A percentile compares a stretch with the other conserved stretches of the same genome.
phyloP scores from a whole-genome alignment of 1,140 invertebrate species.

The Drosophila miranda region DNA sequence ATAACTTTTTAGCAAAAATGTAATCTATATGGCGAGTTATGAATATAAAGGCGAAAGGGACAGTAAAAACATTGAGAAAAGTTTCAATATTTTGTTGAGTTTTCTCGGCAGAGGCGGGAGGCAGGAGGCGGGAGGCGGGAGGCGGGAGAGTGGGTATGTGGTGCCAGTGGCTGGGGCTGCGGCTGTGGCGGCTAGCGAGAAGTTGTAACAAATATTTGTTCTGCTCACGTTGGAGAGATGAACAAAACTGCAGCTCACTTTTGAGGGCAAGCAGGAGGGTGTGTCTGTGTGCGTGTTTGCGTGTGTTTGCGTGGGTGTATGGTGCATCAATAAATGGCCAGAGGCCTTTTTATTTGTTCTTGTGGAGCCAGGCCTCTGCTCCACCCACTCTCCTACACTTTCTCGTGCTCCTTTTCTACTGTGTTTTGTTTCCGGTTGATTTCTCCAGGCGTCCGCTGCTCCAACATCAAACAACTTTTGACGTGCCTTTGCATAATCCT shows the following conservation, averaged over 20 bases:
- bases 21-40: conserved; percentile 39
- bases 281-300: neutral
- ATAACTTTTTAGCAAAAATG: conserved; percentile 57
- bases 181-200: conserved; percentile 18
- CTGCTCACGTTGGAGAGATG: conserved; percentile 51
- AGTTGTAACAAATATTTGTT: conserved; percentile 40
- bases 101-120: conserved; percentile 14
- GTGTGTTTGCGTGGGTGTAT: too few relatives aligned
- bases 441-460: conserved; percentile 43
- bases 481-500: conserved; percentile 76
- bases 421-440: conserved; percentile 61
- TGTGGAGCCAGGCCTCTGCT: too few relatives aligned
- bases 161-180: too few relatives aligned
- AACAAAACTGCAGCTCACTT: conserved; percentile 51
- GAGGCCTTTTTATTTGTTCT: conserved; percentile 35
- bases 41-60: neutral
- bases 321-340: conserved; percentile 47
- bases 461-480: conserved; percentile 74
- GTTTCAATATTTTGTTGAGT: conserved; percentile 48
- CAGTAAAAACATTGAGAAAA: conserved; percentile 43
- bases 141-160: too few relatives aligned
- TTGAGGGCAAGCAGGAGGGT: conserved; percentile 3
- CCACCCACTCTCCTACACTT: neutral
- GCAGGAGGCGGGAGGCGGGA: neutral
- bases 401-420: conserved; percentile 19